Conservation (phyloP, 2,113 vertebrate species). For the Haliaeetus leucogaster region DNA sequence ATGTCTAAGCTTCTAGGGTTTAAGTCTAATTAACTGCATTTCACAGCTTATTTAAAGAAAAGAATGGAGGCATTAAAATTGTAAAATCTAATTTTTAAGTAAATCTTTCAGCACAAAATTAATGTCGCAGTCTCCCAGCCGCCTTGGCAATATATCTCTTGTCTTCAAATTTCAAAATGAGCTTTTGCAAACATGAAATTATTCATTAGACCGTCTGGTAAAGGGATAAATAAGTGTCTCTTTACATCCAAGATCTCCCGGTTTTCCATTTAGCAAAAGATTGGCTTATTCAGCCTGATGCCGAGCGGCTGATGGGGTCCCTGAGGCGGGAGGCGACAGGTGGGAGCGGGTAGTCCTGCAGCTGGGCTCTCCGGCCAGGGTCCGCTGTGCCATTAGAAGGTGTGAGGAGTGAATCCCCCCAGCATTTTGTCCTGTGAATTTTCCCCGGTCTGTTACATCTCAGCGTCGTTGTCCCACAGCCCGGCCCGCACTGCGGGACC, state of each 20-base stretch:
- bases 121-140: slow-evolving; percentile 77
- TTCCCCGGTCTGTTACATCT: not conserved
- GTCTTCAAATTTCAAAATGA: slow-evolving; percentile 83
- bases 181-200: slow-evolving; percentile 85
- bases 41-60: slow-evolving; percentile 84
- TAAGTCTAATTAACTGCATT: slow-evolving; percentile 83
- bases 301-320: not conserved
- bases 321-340: not conserved
- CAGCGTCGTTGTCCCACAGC: accelerated
- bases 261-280: slow-evolving; percentile 62
- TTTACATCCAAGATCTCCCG: slow-evolving; percentile 70
- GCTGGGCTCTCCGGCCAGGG: not conserved
- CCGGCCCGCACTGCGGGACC: not conserved
- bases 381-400: accelerated
- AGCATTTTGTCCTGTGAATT: accelerated
- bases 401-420: not conserved
- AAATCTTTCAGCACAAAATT: slow-evolving; percentile 82
- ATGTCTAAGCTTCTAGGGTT: slow-evolving; percentile 77
- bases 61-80: slow-evolving; percentile 83
- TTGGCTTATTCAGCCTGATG: slow-evolving; percentile 33
- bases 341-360: not conserved
- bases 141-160: slow-evolving; percentile 79
- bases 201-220: slow-evolving; percentile 82
- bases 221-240: slow-evolving; percentile 83
- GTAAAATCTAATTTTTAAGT: slow-evolving; percentile 84